Base-by-base conservation (phyloP, 2,888 invertebrate genomes). In the Diloba caeruleocephala region DNA sequence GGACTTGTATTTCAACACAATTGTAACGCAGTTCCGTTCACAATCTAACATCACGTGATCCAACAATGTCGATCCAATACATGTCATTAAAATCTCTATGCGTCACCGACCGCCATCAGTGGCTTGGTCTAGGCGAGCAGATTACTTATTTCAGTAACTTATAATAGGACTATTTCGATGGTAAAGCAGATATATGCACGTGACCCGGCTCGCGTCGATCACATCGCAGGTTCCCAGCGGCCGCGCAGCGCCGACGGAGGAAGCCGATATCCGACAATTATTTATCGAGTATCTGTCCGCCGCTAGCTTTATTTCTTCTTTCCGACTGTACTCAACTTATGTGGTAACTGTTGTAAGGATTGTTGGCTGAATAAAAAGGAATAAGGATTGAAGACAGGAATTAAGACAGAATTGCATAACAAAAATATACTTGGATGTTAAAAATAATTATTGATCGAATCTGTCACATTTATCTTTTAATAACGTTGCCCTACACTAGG, bases 241-340 rank as follows among this genome's bases (percentile, higher is more conserved):
- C 79, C 61, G 74, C 79, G 51, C 63, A 37, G 71, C 62, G 71
- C 43, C 53, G 54, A 36, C 60, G 66, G 53, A 86, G 87, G 87
- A 87, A 86, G 83, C 81, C 76, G 81, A 77, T 85, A 83, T 88
- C 74, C 71, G 71, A 71, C 66, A 69, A 58, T 75, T 70, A 74
- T 75, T 74, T 70, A 75, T 85, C 67, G 13, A 66, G 61, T 44
- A 75, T 72, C 71, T 73, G 71, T 74, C 75, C 56, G 75, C 76
- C 76, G 65, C 76, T 70, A 77, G 80, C 76, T 71, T 78, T 75
- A 71, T 78, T 76, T 75, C 81, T 75, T 73, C 65, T 60, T 56
- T 48, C 60, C 55, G 68, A 51, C 62, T 65, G 46, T 53, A 45
- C 36, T 26, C 44, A 54, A 61, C 59, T 53, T 56, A 60, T 56